These are phyloP conservation scores for Sarcoramphus papa DNA, from an alignment of 2,797 vertebrate species.

Conservation along the genomic window DNA sequence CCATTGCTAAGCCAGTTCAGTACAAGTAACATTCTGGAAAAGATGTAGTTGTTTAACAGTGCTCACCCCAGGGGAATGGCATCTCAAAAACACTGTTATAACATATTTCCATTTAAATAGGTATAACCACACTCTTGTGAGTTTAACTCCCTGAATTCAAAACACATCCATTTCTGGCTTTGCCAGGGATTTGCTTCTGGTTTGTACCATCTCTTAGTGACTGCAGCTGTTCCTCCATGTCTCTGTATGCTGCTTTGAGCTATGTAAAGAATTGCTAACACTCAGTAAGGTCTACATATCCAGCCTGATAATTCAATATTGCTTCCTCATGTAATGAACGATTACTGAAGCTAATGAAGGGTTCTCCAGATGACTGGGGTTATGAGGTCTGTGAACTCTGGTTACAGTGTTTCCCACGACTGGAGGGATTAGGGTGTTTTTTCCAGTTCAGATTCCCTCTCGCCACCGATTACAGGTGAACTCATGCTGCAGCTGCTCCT, in stretches of 20 bases:
- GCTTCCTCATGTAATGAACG: background rate
- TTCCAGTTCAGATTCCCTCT: background rate
- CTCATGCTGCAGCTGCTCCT: background rate
- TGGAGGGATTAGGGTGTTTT: background rate
- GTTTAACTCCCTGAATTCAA: background rate
- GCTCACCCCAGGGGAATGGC: background rate
- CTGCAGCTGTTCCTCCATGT: background rate
- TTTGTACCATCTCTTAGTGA: background rate
- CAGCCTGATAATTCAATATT: background rate
- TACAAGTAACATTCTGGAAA: background rate
- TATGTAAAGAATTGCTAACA: background rate
- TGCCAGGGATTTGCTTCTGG: background rate
- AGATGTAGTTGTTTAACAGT: background rate
- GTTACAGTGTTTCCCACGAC: background rate
- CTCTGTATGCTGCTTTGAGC: background rate
- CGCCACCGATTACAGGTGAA: background rate
- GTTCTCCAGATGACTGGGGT: background rate
- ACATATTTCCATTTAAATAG: background rate
- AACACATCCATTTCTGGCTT: background rate
- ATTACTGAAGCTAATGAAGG: background rate
- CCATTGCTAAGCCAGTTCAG: background rate
- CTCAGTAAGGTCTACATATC: background rate
- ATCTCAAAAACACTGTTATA: background rate
- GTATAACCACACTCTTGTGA: background rate
- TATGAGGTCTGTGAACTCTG: background rate